A percentile compares a stretch with the other conserved stretches of the same genome.
Evolutionary conservation across 1,140 invertebrate species (phyloP).

Genomic region (Kradibia gibbosae): DNA sequence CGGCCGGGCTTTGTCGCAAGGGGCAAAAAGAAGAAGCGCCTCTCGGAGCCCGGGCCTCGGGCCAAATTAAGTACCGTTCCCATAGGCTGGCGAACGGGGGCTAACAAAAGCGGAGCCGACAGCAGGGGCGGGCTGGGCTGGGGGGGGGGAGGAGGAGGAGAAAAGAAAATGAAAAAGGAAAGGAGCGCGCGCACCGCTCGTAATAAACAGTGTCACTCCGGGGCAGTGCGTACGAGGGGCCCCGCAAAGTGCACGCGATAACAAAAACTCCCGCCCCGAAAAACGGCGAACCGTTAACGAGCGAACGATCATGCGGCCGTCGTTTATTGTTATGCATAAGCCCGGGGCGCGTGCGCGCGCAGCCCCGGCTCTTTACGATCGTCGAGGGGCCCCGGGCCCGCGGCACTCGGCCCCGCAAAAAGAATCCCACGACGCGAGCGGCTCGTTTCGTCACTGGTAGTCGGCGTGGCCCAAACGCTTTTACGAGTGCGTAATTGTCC

Average conservation of each 20-base stretch:
- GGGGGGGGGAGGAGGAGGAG: too few relatives aligned
- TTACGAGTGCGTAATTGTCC: slow-evolving; percentile 63
- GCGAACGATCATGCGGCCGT: background rate
- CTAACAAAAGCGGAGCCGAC: background rate
- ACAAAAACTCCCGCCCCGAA: background rate
- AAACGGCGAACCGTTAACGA: slow-evolving; percentile 32
- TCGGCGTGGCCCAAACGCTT: slow-evolving; percentile 34
- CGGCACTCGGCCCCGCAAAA: background rate
- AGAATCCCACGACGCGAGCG: background rate
- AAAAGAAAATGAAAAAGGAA: background rate
- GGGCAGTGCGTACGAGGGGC: background rate
- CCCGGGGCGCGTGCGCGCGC: background rate
- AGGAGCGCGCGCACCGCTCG: background rate
- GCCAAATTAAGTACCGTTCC: slow-evolving; percentile 25
- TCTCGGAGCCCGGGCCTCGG: too few relatives aligned
- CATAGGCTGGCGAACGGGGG: background rate
- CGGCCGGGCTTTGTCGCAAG: background rate
- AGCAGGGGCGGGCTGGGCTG: too few relatives aligned
- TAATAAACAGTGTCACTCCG: slow-evolving; percentile 38
- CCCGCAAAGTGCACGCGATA: background rate
- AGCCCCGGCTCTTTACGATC: slow-evolving; percentile 16
- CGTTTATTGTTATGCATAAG: slow-evolving; percentile 41
- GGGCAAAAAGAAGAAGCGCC: background rate
- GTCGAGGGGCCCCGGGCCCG: background rate
- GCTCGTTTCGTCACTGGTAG: background rate